A percentile compares a stretch with the other conserved stretches of the same genome.
Conservation (phyloP, 2,888 invertebrate genomes). For the Vannuccia rotundouncinata region DNA sequence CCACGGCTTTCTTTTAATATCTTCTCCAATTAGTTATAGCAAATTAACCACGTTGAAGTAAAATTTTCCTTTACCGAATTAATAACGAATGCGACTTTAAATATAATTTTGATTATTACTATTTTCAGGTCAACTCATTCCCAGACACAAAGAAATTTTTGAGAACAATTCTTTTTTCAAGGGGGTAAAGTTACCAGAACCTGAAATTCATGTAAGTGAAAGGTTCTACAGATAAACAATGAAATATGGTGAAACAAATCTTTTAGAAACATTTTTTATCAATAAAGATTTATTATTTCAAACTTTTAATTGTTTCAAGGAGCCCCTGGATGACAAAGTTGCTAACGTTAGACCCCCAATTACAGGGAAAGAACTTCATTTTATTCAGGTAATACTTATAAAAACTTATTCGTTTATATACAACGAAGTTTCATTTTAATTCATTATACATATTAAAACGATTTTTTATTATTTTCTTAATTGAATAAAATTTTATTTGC, state of each 20-base stretch:
- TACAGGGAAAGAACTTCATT: constrained; percentile 47
- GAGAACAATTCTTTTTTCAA: constrained; percentile 87
- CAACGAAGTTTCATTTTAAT: no score
- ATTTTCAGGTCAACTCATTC: constrained; percentile 59
- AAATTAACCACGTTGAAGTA: no score
- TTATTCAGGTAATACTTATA: constrained; percentile 48
- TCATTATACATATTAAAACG: no score
- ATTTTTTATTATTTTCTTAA: no score
- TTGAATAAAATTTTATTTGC: no score
- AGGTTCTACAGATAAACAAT: not conserved
- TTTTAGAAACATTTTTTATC: no score
- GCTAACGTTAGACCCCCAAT: constrained; percentile 61
- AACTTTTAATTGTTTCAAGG: no score
- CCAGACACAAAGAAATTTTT: constrained; percentile 89
- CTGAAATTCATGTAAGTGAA: constrained; percentile 60
- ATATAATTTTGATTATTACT: not conserved
- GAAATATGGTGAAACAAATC: not conserved
- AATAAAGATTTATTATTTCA: no score
- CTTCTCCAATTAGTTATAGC: not conserved
- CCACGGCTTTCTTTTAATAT: constrained; percentile 18
- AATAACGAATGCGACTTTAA: no score
- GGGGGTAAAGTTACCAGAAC: constrained; percentile 84
- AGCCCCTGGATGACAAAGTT: constrained; percentile 77
- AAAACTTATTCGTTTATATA: no score
- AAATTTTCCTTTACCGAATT: no score